Evolutionary conservation across 2,113 vertebrate species (phyloP).

Genomic region (Mirza zaza): DNA sequence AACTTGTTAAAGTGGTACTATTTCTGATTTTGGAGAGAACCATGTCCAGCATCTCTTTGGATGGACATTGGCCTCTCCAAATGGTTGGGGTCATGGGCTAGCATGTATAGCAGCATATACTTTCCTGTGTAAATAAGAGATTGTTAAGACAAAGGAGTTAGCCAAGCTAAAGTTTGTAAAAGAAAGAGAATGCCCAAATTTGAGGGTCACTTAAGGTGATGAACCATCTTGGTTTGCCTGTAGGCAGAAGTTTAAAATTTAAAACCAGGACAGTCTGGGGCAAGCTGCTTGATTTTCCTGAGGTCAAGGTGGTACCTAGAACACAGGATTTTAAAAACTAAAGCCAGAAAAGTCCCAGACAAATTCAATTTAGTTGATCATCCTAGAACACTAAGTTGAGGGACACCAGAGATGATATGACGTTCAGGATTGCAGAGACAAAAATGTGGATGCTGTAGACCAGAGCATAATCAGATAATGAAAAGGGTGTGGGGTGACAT

Average conservation of each 20-base stretch:
- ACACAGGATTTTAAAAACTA: neutral
- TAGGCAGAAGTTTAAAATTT: neutral
- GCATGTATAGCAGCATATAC: neutral
- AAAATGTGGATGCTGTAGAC: neutral
- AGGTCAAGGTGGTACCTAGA: neutral
- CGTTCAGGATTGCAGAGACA: neutral
- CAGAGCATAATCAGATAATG: neutral
- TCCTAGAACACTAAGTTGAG: neutral
- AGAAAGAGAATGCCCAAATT: neutral
- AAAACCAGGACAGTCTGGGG: neutral
- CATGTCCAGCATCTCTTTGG: neutral
- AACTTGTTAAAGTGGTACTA: neutral
- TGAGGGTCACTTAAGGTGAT: neutral
- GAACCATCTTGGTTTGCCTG: neutral
- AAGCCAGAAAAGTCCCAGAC: neutral
- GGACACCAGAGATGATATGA: neutral
- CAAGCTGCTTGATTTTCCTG: neutral
- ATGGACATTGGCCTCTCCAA: neutral
- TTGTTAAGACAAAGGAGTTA: neutral
- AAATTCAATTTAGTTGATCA: neutral
- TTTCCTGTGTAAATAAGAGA: neutral
- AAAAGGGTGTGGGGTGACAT: neutral
- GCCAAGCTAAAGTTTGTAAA: neutral
- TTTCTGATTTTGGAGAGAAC: neutral
- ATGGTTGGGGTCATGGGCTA: neutral